Base-by-base conservation (phyloP, 2,113 vertebrate genomes). In the Pteruthius melanotis region DNA sequence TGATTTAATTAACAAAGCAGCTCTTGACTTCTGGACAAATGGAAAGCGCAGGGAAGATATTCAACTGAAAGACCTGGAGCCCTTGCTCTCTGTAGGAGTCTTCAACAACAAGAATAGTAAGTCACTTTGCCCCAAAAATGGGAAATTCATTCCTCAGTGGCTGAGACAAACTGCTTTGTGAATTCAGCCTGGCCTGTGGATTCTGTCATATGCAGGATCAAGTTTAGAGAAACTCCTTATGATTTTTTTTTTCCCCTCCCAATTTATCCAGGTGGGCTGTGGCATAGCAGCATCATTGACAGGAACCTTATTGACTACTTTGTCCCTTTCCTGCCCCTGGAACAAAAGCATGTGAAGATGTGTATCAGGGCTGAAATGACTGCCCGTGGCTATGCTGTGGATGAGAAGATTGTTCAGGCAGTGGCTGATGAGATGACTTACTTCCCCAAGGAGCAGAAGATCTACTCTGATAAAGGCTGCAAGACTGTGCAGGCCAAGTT, bases 51-150 rank as follows among this genome's bases (percentile, higher is more conserved):
- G 99, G 83, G 98, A 99, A 24, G 98, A 99, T 35, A 98, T 99
- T 27, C 93, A 98, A 96, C 97, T 99, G 75, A 98, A 97, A 83
- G 98, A 99, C 83, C 83, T 99, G 87, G 99, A 99, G 83, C 79
- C 57, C 0, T 42, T 83, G 7, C 94, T 99, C 6, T 98, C 99
- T 2, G 79, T 99, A 0, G 98, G 98, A 1, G 98, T 99, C 74
- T 99, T 99, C 97, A 99, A 99, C 96, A 99, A 99, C 90, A 98
- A 98, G 68, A 97, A 99, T 14, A 99, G 99, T 99, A 97, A 98
- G 99, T 98, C 33, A n/a, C 21, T 69, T 56, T 40, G 30, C 53
- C 19, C 33, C 26, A 23, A 53, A 86, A 77, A 66, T 10, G 33
- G 21, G 54, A 35, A 63, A 47, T 40, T 44, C 10, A 19, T 88